Evolutionary conservation across 2,113 vertebrate genomes (phyloP).

Genomic region (Plecotus auritus): DNA sequence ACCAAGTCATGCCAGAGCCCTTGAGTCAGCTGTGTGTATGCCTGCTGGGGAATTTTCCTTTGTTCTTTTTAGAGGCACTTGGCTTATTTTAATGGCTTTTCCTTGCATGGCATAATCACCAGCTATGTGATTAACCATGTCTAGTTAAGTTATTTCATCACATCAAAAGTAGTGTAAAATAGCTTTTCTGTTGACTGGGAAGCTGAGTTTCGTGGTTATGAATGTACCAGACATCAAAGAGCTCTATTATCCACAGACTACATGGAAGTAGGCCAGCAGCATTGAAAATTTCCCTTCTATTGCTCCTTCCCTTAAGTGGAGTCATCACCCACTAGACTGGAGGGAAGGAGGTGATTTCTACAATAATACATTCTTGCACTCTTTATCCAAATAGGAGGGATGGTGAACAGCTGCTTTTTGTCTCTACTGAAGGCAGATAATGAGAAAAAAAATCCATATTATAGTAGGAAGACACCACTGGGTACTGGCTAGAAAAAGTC

Average conservation of each 20-base stretch:
- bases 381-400: conserved; percentile 37
- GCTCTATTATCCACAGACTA: conserved; percentile 50
- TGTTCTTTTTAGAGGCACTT: conserved; percentile 59
- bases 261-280: conserved; percentile 52
- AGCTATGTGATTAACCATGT: conserved; percentile 62
- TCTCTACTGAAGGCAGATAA: neutral
- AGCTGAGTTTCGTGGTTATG: conserved; percentile 51
- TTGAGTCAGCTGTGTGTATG: conserved; percentile 18
- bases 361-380: conserved; percentile 33
- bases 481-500: neutral
- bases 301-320: conserved; percentile 40
- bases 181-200: conserved; percentile 58
- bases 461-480: neutral
- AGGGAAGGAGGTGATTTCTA: conserved; percentile 50
- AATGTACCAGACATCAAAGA: conserved; percentile 68
- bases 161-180: conserved; percentile 70
- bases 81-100: conserved; percentile 58
- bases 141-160: conserved; percentile 69
- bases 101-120: conserved; percentile 55
- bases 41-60: conserved; percentile 34
- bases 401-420: conserved; percentile 59
- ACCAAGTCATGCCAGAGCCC: neutral
- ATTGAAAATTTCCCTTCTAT: conserved; percentile 6
- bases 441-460: neutral
- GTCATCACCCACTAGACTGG: conserved; percentile 40